Percentiles rank a stretch among this genome's conserved stretches.
Conservation (phyloP, 2,797 vertebrate genomes). For the Salarias fasciatus region DNA sequence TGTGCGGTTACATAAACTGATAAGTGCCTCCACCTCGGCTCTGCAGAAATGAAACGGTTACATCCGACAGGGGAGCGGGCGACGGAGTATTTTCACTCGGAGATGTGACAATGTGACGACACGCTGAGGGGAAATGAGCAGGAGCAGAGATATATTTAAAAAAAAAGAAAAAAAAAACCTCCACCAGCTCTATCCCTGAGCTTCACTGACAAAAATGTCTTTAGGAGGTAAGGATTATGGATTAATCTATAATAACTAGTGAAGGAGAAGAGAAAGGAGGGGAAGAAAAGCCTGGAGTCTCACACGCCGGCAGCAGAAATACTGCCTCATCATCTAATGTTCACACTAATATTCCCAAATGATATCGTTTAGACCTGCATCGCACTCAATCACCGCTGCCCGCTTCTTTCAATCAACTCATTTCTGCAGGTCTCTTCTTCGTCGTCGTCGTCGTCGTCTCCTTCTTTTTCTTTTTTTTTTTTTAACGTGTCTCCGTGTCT, state of each 20-base stretch:
- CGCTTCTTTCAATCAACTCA: constrained; percentile 70
- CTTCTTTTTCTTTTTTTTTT: constrained; percentile 35
- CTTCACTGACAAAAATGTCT: constrained; percentile 76
- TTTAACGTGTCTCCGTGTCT: constrained; percentile 18
- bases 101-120: constrained; percentile 73
- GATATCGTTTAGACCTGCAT: constrained; percentile 65
- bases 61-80: constrained; percentile 42
- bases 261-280: constrained; percentile 60
- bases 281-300: constrained; percentile 2
- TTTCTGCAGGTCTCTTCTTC: constrained; percentile 54
- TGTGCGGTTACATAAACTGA: constrained; percentile 52
- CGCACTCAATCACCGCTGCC: constrained; percentile 17
- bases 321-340: constrained; percentile 65
- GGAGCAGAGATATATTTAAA: constrained; percentile 41
- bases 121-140: constrained; percentile 65
- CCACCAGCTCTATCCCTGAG: constrained; percentile 61
- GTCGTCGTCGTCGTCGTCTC: too few species aligned
- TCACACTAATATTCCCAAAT: constrained; percentile 67
- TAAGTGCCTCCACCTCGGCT: constrained; percentile 42
- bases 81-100: constrained; percentile 44
- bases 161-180: constrained; percentile 24
- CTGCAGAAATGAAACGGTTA: constrained; percentile 35
- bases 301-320: constrained; percentile 32
- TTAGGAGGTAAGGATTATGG: constrained; percentile 77
- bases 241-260: constrained; percentile 77